Evolutionary conservation across 2,113 vertebrate species (phyloP), one percentile per base, ranked within the genome.

Genomic region (Neodon shergylaensis): DNA sequence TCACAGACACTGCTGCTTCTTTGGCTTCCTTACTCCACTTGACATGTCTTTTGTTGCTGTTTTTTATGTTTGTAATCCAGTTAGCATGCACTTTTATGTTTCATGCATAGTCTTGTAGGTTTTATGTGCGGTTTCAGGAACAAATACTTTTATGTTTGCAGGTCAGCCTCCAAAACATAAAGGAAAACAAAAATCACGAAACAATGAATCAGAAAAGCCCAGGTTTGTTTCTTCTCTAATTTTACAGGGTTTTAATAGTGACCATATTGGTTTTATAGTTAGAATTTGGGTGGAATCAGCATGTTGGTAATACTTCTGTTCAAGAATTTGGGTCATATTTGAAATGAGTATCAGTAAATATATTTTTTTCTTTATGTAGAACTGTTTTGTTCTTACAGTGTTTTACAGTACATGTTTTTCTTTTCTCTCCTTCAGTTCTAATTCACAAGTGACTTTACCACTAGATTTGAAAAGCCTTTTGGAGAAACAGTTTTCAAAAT

Each of bases 151-250:
- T 93, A 31, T 95, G 12, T 96, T 98, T 77, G 16, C 91, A 99
- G 99, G 96, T 88, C 97, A 94, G 73, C 95, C 97, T 91, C 85
- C 97, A 93, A 98, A 98, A 95, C 97, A 96, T 82, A 98, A 97
- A 97, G 97, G 92, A 95, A 98, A 86, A 94, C 72, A 93, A 36
- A 98, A 98, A 94, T 0, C 83, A 42, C 98, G 98, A 97, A 78
- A 70, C 7, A 81, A 84, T 94, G 98, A 98, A 31, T 72, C 87
- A 94, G 98, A 98, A 85, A 98, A 98, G 74, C 58, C 52, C 1
- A 98, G 92, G 99, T 99, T 97, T 96, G 95, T 91, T 91, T 95
- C 78, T 90, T 82, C 85, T 54, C 42, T 68, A 17, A 78, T 83
- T 95, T 78, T 90, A 65, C 21, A 92, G 49, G 39, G 31, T 54